Evolutionary conservation across 92 coral and sea anemone species (phyloP).

Genomic region (Actinostola sp.): DNA sequence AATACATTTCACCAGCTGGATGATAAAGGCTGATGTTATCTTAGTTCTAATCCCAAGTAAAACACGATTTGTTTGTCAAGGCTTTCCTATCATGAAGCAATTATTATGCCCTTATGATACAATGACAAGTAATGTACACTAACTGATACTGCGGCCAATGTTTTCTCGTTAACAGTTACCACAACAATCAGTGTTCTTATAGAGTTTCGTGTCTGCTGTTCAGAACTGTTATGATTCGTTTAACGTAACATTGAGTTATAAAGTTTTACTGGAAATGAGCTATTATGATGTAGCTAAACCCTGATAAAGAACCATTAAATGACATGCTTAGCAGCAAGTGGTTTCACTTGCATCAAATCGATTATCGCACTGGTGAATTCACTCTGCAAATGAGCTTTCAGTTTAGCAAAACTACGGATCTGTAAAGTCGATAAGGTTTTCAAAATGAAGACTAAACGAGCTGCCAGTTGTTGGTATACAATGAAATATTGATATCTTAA

Average conservation of each 20-base stretch:
- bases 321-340: too few relatives aligned
- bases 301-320: too few relatives aligned
- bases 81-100: background rate
- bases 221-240: too few relatives aligned
- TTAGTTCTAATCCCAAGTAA: background rate
- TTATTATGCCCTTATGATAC: background rate
- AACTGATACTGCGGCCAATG: background rate
- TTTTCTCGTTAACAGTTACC: background rate
- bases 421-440: background rate
- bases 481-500: background rate
- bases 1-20: background rate
- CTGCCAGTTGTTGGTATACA: background rate
- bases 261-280: too few relatives aligned
- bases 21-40: conserved; percentile 1
- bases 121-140: background rate
- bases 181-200: background rate
- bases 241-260: too few relatives aligned
- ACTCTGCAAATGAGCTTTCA: too few relatives aligned
- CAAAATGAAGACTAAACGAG: background rate
- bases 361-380: too few relatives aligned
- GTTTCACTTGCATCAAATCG: too few relatives aligned
- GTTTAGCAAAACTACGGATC: background rate
- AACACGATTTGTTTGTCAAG: conserved; percentile 3
- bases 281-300: too few relatives aligned
- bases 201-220: too few relatives aligned